These are phyloP conservation scores for Crossocerus cetratus DNA, from an alignment of 2,888 invertebrate genomes.

Conservation along the genomic window DNA sequence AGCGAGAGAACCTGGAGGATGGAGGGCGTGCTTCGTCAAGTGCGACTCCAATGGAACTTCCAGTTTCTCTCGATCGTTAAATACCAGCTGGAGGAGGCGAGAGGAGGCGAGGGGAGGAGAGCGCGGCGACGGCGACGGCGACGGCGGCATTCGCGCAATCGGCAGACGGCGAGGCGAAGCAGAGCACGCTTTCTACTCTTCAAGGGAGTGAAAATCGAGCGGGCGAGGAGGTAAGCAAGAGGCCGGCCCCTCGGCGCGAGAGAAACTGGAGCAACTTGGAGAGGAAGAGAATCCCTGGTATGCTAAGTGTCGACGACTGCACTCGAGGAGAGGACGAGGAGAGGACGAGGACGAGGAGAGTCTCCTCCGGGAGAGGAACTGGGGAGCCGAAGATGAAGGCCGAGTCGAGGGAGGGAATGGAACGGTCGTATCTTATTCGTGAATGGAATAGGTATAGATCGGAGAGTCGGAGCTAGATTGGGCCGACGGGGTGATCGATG, in stretches of 20 bases:
- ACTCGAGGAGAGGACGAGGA: constrained; percentile 24
- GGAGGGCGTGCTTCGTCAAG: constrained; percentile 6
- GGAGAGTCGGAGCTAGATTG: constrained; percentile 38
- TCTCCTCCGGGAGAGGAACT: background rate
- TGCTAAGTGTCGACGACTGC: constrained; percentile 40
- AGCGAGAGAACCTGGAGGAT: too few species aligned
- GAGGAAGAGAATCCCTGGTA: constrained; percentile 19
- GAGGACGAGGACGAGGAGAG: constrained; percentile 31
- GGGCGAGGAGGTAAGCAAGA: background rate
- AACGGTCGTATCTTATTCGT: constrained; percentile 45
- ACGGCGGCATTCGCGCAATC: constrained; percentile 1
- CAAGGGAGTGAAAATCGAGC: constrained; percentile 27
- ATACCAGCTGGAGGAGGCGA: constrained; percentile 10
- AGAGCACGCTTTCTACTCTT: too few species aligned
- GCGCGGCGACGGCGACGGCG: constrained; percentile 6
- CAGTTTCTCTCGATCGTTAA: constrained; percentile 26
- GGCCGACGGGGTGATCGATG: constrained; percentile 62
- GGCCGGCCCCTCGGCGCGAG: background rate
- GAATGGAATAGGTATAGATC: constrained; percentile 56
- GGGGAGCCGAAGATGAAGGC: background rate
- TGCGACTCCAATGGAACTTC: constrained; percentile 31
- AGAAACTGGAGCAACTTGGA: background rate
- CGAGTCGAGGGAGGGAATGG: background rate
- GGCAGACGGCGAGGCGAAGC: too few species aligned
- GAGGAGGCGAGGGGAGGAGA: too few species aligned